Percentiles rank a stretch among this genome's conserved stretches.
Evolutionary conservation across 1,140 invertebrate species (phyloP).

Genomic region (Pemphigus obesinymphae): DNA sequence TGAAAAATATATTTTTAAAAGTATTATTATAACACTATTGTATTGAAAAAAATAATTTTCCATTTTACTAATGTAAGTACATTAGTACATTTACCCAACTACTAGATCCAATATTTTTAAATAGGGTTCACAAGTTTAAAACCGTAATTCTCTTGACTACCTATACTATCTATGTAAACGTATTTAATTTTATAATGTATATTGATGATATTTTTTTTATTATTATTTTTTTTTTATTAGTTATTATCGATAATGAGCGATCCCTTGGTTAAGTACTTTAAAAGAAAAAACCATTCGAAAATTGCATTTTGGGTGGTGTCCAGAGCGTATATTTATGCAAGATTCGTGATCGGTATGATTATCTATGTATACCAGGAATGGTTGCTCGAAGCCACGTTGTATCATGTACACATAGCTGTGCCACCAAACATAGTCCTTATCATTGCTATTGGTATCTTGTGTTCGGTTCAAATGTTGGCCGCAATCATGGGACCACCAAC

Average conservation of each 20-base stretch:
- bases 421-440: slow-evolving; percentile 24
- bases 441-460: slow-evolving; percentile 45
- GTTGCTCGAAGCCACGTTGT: slow-evolving; percentile 53
- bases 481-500: slow-evolving; percentile 6
- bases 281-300: slow-evolving; percentile 20
- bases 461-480: background rate
- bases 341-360: slow-evolving; percentile 56
- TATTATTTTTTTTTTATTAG: slow-evolving; percentile 8
- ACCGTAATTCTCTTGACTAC: background rate
- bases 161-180: background rate
- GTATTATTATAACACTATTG: too few relatives aligned
- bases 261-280: slow-evolving; percentile 28
- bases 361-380: slow-evolving; percentile 63
- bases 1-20: too few relatives aligned
- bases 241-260: slow-evolving; percentile 26
- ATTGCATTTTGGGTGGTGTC: slow-evolving; percentile 30
- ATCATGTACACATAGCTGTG: slow-evolving; percentile 42
- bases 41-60: too few relatives aligned
- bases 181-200: background rate
- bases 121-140: too few relatives aligned
- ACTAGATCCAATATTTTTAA: too few relatives aligned
- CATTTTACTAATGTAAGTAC: too few relatives aligned
- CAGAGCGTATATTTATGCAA: slow-evolving; percentile 57
- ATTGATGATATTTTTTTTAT: background rate
- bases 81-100: too few relatives aligned